Conservation (phyloP, 2,113 vertebrate genomes). For the Ctenomys sociabilis region DNA sequence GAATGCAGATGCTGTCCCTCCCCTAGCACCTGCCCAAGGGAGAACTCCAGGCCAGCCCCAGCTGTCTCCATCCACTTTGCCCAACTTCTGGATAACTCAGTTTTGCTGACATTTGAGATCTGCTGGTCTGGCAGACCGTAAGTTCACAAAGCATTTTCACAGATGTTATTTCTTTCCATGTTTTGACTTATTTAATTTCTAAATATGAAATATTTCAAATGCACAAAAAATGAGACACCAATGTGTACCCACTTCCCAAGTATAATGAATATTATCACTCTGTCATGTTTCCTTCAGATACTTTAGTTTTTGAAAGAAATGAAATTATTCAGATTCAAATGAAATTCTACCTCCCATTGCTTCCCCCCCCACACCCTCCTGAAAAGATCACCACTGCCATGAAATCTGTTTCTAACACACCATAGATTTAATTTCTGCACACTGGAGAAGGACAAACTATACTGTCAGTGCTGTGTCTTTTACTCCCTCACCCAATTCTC, state of each 20-base stretch:
- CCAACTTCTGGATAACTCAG: background rate
- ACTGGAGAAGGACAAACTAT: background rate
- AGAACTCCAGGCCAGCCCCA: background rate
- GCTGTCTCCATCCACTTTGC: background rate
- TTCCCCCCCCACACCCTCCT: background rate
- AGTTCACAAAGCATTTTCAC: background rate
- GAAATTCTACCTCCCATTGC: background rate
- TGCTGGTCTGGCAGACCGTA: background rate
- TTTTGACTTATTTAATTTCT: conserved; percentile 2
- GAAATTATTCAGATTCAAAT: background rate
- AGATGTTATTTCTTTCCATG: background rate
- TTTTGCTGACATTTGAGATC: no score
- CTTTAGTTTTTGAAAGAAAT: conserved; percentile 20
- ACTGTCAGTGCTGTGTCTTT: background rate
- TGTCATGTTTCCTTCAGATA: conserved; percentile 24
- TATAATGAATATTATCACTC: background rate
- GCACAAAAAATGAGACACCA: background rate
- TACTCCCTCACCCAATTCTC: background rate
- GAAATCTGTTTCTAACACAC: background rate
- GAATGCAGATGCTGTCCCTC: background rate
- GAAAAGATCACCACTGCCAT: background rate
- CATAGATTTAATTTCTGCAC: background rate
- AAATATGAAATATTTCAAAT: background rate
- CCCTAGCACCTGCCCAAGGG: fast-evolving
- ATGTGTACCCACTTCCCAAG: background rate